A percentile compares a stretch with the other conserved stretches of the same genome.
Evolutionary conservation across 2,888 invertebrate species (phyloP).

Genomic region (Drosophila rubida): DNA sequence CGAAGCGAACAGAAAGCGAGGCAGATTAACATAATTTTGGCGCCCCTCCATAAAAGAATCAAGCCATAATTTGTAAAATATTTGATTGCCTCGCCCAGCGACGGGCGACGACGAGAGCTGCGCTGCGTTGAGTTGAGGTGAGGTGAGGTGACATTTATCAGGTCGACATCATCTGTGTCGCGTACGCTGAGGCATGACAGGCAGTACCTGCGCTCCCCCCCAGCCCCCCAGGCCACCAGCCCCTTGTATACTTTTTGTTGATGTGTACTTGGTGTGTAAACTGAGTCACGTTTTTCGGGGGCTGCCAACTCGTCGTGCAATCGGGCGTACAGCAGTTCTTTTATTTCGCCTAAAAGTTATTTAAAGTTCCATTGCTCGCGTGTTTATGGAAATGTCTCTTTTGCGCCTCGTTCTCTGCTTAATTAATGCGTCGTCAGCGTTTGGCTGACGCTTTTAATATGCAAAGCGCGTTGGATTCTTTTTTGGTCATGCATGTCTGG

Average conservation of each 20-base stretch:
- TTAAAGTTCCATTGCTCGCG: conserved; percentile 71
- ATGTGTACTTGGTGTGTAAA: conserved; percentile 14
- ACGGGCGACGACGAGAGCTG: conserved; percentile 3
- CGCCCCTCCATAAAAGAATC: conserved; percentile 57
- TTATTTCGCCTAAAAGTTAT: conserved; percentile 48
- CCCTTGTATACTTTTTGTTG: conserved; percentile 2
- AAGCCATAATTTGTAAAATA: conserved; percentile 67
- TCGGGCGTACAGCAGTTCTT: conserved; percentile 49
- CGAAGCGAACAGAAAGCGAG: background rate
- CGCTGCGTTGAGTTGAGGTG: no score
- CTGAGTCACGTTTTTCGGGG: conserved; percentile 68
- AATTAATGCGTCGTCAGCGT: conserved; percentile 63
- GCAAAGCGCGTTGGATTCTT: conserved; percentile 58
- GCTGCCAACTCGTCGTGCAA: conserved; percentile 59
- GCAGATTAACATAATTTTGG: conserved; percentile 63
- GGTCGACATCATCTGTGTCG: conserved; percentile 49
- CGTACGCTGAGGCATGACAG: conserved; percentile 52
- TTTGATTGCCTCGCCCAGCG: conserved; percentile 68
- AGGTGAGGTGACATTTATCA: conserved; percentile 62
- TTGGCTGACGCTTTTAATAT: conserved; percentile 54
- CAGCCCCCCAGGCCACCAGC: background rate
- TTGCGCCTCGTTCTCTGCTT: conserved; percentile 46
- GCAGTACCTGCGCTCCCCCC: background rate
- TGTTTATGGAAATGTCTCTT: conserved; percentile 44
- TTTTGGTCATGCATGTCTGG: conserved; percentile 30